These are phyloP conservation scores for Bombylius major DNA, from an alignment of 2,888 invertebrate species.

Conservation along the genomic window DNA sequence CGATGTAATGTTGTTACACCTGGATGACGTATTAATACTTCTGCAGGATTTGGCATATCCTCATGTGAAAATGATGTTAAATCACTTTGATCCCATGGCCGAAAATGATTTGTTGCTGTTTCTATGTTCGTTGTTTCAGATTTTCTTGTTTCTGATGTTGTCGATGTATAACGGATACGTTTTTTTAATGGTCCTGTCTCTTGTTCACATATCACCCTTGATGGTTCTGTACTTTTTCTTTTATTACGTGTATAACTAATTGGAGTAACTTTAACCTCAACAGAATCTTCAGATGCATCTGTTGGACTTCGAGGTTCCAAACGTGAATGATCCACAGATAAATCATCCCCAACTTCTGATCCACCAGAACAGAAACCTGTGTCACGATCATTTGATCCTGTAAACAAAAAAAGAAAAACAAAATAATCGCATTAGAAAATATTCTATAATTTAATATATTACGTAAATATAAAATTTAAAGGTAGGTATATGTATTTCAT, in stretches of 20 bases:
- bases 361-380: slow-evolving; percentile 60
- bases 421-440: too few species aligned
- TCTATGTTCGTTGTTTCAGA: slow-evolving; percentile 16
- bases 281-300: slow-evolving; percentile 51
- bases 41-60: slow-evolving; percentile 39
- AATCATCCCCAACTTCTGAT: slow-evolving; percentile 48
- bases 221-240: slow-evolving; percentile 53
- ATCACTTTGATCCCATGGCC: slow-evolving; percentile 49
- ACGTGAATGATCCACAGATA: slow-evolving; percentile 38
- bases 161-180: slow-evolving; percentile 45
- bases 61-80: slow-evolving; percentile 28
- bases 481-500: too few species aligned
- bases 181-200: slow-evolving; percentile 55
- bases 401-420: slow-evolving; percentile 12
- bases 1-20: slow-evolving; percentile 36
- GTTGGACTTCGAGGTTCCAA: slow-evolving; percentile 46
- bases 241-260: slow-evolving; percentile 45
- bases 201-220: slow-evolving; percentile 43
- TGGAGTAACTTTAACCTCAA: slow-evolving; percentile 48
- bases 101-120: slow-evolving; percentile 38
- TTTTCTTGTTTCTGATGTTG: slow-evolving; percentile 18
- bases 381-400: slow-evolving; percentile 40
- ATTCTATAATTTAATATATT: too few species aligned
- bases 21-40: slow-evolving; percentile 33
- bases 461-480: too few species aligned